These are phyloP conservation scores for Hydraecia micacea DNA, from an alignment of 2,888 invertebrate genomes.

Conservation along the genomic window DNA sequence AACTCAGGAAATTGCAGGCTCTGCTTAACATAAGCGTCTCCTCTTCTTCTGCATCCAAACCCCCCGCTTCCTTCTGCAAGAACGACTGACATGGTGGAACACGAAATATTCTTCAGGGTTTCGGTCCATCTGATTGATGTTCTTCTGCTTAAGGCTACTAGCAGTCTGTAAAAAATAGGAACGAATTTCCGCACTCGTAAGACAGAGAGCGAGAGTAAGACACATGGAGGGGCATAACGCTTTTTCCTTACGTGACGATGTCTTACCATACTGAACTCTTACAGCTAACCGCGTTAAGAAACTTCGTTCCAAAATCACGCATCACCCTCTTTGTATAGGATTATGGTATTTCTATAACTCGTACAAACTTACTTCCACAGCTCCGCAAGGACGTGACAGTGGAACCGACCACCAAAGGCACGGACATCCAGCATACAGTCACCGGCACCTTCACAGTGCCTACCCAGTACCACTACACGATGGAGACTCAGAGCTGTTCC, in stretches of 20 bases:
- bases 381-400: conserved; percentile 78
- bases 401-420: conserved; percentile 79
- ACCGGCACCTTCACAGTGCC: conserved; percentile 90
- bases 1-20: background rate
- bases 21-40: background rate
- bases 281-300: too few species aligned
- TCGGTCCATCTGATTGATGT: background rate
- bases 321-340: background rate
- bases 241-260: too few species aligned
- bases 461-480: conserved; percentile 94
- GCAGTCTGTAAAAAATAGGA: background rate
- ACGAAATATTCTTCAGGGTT: background rate
- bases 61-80: background rate
- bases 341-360: background rate
- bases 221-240: too few species aligned
- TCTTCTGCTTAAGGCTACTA: too few species aligned
- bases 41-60: background rate
- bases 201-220: too few species aligned
- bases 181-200: too few species aligned
- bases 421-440: conserved; percentile 86
- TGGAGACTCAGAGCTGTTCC: conserved; percentile 93
- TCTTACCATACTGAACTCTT: too few species aligned
- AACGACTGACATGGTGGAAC: background rate
- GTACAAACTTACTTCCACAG: conserved; percentile 65
- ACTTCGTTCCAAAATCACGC: background rate